These are phyloP conservation scores for Bombus turneri DNA, from an alignment of 1,140 invertebrate genomes.

Conservation along the genomic window DNA sequence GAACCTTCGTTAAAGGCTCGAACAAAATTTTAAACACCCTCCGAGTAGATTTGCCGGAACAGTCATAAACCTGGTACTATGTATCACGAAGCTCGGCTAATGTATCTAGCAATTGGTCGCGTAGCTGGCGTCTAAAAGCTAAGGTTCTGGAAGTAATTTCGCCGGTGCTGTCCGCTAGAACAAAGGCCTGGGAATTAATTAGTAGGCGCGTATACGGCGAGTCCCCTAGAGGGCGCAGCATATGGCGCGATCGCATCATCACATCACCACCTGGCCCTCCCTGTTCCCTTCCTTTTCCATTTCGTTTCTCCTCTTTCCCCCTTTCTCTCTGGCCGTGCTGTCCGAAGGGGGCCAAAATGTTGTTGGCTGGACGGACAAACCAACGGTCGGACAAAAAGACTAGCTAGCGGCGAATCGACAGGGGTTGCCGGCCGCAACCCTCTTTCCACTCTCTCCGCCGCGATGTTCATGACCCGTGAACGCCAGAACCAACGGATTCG, in stretches of 20 bases:
- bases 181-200: slow-evolving; percentile 82
- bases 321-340: not conserved
- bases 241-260: slow-evolving; percentile 81
- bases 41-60: too few relatives aligned
- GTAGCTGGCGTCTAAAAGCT: slow-evolving; percentile 50
- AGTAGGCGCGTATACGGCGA: slow-evolving; percentile 73
- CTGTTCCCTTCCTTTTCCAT: slow-evolving; percentile 50
- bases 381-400: slow-evolving; percentile 66
- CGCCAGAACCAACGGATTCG: slow-evolving; percentile 43
- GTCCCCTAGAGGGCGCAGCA: slow-evolving; percentile 78
- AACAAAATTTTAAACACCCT: too few relatives aligned
- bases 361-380: slow-evolving; percentile 63
- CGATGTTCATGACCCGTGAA: slow-evolving; percentile 57
- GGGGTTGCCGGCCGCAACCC: slow-evolving; percentile 49
- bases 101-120: not conserved
- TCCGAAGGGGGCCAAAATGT: slow-evolving; percentile 64
- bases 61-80: not conserved
- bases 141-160: slow-evolving; percentile 61
- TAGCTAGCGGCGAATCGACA: slow-evolving; percentile 58
- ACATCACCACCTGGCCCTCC: slow-evolving; percentile 77
- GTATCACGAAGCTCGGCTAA: not conserved
- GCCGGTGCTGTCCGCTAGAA: slow-evolving; percentile 75
- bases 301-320: not conserved
- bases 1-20: not conserved
- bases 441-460: slow-evolving; percentile 13